Conservation (phyloP, 2,888 invertebrate genomes). For the Fragum fragum region DNA sequence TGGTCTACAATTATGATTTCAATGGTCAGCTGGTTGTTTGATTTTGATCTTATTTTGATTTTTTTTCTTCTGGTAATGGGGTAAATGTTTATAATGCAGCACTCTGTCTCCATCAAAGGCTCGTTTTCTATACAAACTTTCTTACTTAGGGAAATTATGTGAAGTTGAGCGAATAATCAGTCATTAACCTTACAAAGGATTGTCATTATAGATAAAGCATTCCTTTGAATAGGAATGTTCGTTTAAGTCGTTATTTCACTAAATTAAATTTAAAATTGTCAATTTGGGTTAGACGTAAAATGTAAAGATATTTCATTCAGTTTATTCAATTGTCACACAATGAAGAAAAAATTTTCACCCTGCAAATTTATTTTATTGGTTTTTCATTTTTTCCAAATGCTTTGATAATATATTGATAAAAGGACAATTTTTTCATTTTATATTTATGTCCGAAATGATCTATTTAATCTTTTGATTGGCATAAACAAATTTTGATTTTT, state of each 20-base stretch:
- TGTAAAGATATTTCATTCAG: constrained; percentile 13
- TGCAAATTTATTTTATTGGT: neutral
- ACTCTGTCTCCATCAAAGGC: constrained; percentile 48
- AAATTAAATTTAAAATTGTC: constrained; percentile 45
- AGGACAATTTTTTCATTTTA: no score
- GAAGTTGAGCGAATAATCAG: constrained; percentile 58
- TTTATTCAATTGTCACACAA: neutral
- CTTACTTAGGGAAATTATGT: constrained; percentile 47
- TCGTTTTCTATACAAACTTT: constrained; percentile 40
- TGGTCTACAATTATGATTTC: no score
- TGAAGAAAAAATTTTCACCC: neutral
- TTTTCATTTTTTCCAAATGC: no score
- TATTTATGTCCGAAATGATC: no score
- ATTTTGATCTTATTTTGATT: no score
- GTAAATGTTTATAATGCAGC: neutral
- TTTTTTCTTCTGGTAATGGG: no score
- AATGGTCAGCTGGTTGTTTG: no score
- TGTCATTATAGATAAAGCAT: constrained; percentile 49
- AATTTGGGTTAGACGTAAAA: constrained; percentile 20
- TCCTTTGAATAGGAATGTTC: constrained; percentile 34
- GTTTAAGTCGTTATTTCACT: constrained; percentile 38
- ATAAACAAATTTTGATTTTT: no score
- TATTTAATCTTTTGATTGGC: no score
- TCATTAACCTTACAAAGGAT: constrained; percentile 38
- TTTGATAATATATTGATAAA: no score